Base-by-base conservation (phyloP, 1,140 invertebrate species). In the Cepaea nemoralis region DNA sequence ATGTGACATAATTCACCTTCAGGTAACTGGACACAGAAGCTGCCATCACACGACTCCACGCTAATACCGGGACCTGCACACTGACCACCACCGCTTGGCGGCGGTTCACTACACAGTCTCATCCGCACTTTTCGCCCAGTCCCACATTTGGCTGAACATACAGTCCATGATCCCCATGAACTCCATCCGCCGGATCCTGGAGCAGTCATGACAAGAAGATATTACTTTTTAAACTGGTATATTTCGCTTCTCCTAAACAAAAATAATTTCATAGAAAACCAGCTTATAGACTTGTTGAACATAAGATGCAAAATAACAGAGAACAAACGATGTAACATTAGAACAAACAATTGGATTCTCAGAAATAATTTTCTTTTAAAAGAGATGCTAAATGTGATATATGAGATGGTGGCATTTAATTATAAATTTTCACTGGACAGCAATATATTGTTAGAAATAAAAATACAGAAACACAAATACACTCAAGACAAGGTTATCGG, bases 31-130 rank as follows among this genome's bases (percentile, higher is more conserved):
- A 71, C 31, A 50, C 83, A 84, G 31, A 35, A 27, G 35, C 55
- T 33, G 19, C 84, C 84, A 24, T 79, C 45, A 66, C 83, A 86
- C 33, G 77, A 59, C 19, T 50, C 73, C 14, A 76, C 81, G 5
- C 85, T 39, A 19, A 82, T 35, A 33, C n/a, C 67, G 5, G 40
- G 22, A 6, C 96, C 96, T 0, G 90, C 86, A 86, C 95, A 96
- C n/a, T 94, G 93, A 8, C 92, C 66, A 33, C 88, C 88, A 37
- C 84, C 70, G 1, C 59, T 40, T 5, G 90, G 88, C n/a, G 77
- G 40, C 0, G 90, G 90, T 22, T 86, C 85, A 42, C 83, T 86
- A 76, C 90, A 91, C 14, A 78, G 78, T n/a, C 89, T 81, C 14
- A 78, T 73, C 3, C 89, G 81, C 27, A 76, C 85, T 48, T 82